Evolutionary conservation across 2,888 invertebrate species (phyloP), one percentile per base, ranked within the genome.

Genomic region (Drosophila koepferae): DNA sequence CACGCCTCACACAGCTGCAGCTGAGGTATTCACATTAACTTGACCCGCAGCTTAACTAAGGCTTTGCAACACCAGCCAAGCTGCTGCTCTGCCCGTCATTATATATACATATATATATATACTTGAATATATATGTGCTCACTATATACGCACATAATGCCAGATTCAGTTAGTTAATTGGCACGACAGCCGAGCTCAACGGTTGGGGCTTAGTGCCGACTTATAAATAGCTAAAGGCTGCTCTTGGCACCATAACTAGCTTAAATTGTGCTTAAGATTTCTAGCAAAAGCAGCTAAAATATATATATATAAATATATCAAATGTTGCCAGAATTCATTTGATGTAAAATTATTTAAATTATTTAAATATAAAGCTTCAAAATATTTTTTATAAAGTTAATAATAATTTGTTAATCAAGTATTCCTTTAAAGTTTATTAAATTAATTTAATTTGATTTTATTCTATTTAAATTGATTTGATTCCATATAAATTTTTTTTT

Each of bases 131-230:
- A n/a, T 46, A 10, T 31, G 28, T 48, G 9, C 14, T 4, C 9
- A 48, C 10, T 49, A 31, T 23, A 48, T n/a, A 34, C n/a, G 12
- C 34, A 14, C 14, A 31, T 34, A 41, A 55, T 61, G 16, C 20
- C 49, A 49, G 56, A 36, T 36, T 18, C 55, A 20, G 51, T 44
- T 59, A 53, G 40, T 71, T 71, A 69, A 69, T 71, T 69, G 71
- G 53, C 62, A 34, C 40, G 49, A 36, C 51, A 34, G 34, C n/a
- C 4, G n/a, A 5, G 12, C 48, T 43, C 49, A 59, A 34, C 43
- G 68, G 23, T 16, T 68, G 49, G 71, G 60, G 34, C 61, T 70
- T 31, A 18, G 49, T 31, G 20, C 23, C 49, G 41, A 36, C 53
- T 18, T 20, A 20, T 18, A 53, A 36, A 20, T 53, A 36, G 53